Evolutionary conservation across 2,797 vertebrate genomes (phyloP).

Genomic region (Coregonus ussuriensis): DNA sequence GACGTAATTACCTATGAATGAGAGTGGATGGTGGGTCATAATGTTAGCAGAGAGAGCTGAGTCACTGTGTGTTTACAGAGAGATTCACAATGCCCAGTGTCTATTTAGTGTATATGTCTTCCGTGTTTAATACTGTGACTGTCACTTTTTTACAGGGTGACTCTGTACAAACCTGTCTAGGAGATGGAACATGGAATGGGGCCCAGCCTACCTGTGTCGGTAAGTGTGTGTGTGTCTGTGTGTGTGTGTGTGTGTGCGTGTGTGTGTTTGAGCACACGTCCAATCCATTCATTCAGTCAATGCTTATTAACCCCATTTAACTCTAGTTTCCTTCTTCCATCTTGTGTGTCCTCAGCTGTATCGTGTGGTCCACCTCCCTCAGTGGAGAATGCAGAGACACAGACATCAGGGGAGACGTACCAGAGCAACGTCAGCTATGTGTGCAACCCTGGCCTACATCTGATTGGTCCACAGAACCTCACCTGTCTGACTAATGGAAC

Average conservation of each 20-base stretch:
- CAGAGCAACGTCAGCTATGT: conserved; percentile 76
- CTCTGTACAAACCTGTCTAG: conserved; percentile 82
- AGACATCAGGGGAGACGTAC: conserved; percentile 66
- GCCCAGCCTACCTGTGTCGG: conserved; percentile 82
- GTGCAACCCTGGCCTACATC: conserved; percentile 76
- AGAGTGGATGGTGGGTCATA: neutral
- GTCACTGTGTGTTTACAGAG: conserved; percentile 31
- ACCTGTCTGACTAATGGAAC: conserved; percentile 84
- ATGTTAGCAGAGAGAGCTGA: conserved; percentile 36
- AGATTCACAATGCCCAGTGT: neutral
- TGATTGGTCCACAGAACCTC: conserved; percentile 76
- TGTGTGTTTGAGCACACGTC: neutral
- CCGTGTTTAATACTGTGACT: neutral
- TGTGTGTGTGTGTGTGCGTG: conserved; percentile 3
- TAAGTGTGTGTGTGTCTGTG: conserved; percentile 66
- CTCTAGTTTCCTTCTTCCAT: neutral
- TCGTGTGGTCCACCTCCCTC: conserved; percentile 78
- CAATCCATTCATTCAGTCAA: no score
- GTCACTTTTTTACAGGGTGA: conserved; percentile 75
- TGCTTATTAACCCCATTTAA: neutral
- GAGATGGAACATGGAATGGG: conserved; percentile 86
- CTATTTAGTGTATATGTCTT: neutral
- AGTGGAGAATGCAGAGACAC: conserved; percentile 74
- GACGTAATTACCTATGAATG: conserved; percentile 35
- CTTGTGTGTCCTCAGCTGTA: conserved; percentile 60